Evolutionary conservation across 1,140 invertebrate genomes (phyloP).

Genomic region (Sycophaga agraensis): DNA sequence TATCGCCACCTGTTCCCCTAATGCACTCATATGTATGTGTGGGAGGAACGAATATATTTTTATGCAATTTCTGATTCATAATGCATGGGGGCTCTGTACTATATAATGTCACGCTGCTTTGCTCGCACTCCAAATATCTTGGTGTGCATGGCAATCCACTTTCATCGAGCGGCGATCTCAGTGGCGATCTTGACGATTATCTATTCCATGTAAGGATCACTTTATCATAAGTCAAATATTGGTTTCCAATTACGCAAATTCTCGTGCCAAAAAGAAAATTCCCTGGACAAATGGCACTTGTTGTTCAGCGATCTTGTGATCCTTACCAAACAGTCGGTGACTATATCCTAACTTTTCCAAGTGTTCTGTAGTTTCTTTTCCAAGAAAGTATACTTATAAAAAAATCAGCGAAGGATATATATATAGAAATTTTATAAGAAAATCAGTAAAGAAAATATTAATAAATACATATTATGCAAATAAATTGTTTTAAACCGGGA

Average conservation of each 20-base stretch:
- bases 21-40: slow-evolving; percentile 47
- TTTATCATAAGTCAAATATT: slow-evolving; percentile 25
- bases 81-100: slow-evolving; percentile 33
- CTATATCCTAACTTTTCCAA: background rate
- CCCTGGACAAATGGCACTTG: slow-evolving; percentile 2
- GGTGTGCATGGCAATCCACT: too few relatives aligned
- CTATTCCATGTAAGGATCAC: slow-evolving; percentile 8
- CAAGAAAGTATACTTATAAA: too few relatives aligned
- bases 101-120: too few relatives aligned
- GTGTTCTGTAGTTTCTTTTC: too few relatives aligned
- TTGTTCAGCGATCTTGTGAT: background rate
- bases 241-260: slow-evolving; percentile 20
- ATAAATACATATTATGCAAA: too few relatives aligned
- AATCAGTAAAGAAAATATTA: too few relatives aligned
- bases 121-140: too few relatives aligned
- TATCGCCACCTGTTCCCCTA: slow-evolving; percentile 43
- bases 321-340: too few relatives aligned
- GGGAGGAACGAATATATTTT: slow-evolving; percentile 36
- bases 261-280: background rate
- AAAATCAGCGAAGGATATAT: too few relatives aligned
- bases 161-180: background rate
- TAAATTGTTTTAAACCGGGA: too few relatives aligned
- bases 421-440: too few relatives aligned
- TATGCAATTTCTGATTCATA: slow-evolving; percentile 48
- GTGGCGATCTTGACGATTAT: background rate